Base-by-base conservation (phyloP, 2,113 vertebrate genomes). In the Pavo muticus region DNA sequence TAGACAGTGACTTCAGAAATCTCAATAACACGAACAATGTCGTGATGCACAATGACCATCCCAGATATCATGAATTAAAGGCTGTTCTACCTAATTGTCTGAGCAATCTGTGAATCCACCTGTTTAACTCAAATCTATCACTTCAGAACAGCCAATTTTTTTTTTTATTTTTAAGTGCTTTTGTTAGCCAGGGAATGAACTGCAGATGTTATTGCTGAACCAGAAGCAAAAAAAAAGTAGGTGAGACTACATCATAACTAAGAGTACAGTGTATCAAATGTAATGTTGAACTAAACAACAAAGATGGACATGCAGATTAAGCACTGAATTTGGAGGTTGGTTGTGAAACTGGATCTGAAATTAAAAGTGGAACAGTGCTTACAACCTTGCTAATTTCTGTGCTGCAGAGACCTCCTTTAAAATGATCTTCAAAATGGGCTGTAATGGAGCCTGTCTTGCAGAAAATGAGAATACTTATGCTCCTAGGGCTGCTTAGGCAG, bases 1-100 rank as follows among this genome's bases (percentile, higher is more conserved):
- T 74, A 29, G 29, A 7, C 44, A 65, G 24, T 40, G 17, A 75
- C 9, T 83, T 18, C 18, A 71, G 40, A 91, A 71, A 71, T n/a
- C 18, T 40, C 79, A 74, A n/a, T 21, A 50, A 71, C 19, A 7
- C 52, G 24, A 7, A 68, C 14, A 81, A 44, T 44, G n/a, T 42
- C 0, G 0, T 77, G 19, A n/a, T 32, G 48, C 15, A 60, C n/a
- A 77, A 52, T 2, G 17, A 63, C n/a, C 21, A 84, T 10, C 3
- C 25, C 72, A 64, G 19, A 32, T 21, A 65, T 0, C 48, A 76
- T 12, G 20, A 82, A 88, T 88, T 74, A 73, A 60, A 84, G 10
- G 9, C 44, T 18, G 3, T 6, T 67, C 12, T 74, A 70, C 56
- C 77, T 32, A 78, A 24, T 73, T 78, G 77, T 50, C 44, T 85